Evolutionary conservation across 2,888 invertebrate genomes (phyloP).

Genomic region (Agrotis ipsilon): DNA sequence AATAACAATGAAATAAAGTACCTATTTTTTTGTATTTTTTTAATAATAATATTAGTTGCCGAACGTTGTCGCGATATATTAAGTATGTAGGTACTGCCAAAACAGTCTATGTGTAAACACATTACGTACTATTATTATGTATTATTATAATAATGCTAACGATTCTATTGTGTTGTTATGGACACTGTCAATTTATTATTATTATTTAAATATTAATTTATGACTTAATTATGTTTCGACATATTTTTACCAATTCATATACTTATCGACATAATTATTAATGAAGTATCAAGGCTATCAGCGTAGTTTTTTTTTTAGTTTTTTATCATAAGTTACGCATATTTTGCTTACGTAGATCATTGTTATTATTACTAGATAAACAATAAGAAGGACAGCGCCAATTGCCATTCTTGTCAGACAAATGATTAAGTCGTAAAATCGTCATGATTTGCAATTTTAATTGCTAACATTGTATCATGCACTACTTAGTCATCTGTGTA

Average conservation of each 20-base stretch:
- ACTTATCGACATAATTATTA: not conserved
- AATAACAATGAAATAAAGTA: not conserved
- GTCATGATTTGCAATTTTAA: constrained; percentile 31
- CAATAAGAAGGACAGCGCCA: constrained; percentile 1
- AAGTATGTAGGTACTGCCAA: constrained; percentile 19
- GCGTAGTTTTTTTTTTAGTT: not conserved
- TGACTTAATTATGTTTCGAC: constrained; percentile 13
- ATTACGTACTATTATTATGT: constrained; percentile 28
- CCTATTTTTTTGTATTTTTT: not conserved
- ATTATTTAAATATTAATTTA: constrained; percentile 13
- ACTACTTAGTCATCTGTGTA: constrained; percentile 34
- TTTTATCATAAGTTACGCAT: not conserved
- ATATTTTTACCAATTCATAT: not conserved
- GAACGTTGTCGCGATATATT: constrained; percentile 5
- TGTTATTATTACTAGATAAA: constrained; percentile 12
- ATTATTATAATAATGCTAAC: constrained; percentile 37
- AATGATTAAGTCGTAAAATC: constrained; percentile 34
- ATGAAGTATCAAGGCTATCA: not conserved
- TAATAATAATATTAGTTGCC: not conserved
- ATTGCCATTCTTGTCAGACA: constrained; percentile 31
- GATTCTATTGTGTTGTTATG: constrained; percentile 39
- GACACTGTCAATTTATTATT: constrained; percentile 24
- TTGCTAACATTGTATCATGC: constrained; percentile 33
- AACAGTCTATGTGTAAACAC: constrained; percentile 26
- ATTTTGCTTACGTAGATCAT: not conserved